A percentile compares a stretch with the other conserved stretches of the same genome.
phyloP scores from a whole-genome alignment of 2,888 invertebrate genomes.

The Trissolcus brochymenae region DNA sequence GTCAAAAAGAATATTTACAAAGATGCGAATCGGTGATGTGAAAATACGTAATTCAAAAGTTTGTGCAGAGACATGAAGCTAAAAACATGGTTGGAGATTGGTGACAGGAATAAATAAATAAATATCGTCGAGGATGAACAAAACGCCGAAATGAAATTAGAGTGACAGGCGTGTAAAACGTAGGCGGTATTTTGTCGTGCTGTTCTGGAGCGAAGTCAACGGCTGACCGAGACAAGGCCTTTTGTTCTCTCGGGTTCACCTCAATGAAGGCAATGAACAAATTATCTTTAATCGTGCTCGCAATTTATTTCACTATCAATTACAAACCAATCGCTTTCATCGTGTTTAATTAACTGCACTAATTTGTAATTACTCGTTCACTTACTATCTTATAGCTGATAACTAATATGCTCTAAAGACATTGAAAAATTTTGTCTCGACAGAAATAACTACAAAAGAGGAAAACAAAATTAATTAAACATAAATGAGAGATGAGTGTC shows the following conservation, averaged over 20 bases:
- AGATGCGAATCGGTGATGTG: not conserved
- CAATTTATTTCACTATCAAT: slow-evolving; percentile 46
- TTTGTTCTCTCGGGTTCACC: slow-evolving; percentile 41
- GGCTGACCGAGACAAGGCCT: slow-evolving; percentile 50
- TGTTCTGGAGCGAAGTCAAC: slow-evolving; percentile 40
- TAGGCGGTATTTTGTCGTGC: slow-evolving; percentile 43
- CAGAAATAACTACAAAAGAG: too few relatives aligned
- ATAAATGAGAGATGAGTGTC: too few relatives aligned
- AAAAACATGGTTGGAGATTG: slow-evolving; percentile 22
- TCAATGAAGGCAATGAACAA: slow-evolving; percentile 47
- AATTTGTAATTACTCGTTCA: slow-evolving; percentile 16
- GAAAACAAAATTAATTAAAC: too few relatives aligned
- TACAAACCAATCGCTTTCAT: slow-evolving; percentile 43
- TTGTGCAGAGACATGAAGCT: not conserved
- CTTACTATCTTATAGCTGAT: too few relatives aligned
- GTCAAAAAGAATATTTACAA: too few relatives aligned
- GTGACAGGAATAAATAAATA: slow-evolving; percentile 37
- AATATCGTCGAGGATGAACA: slow-evolving; percentile 21
- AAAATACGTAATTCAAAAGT: not conserved
- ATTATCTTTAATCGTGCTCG: slow-evolving; percentile 44
- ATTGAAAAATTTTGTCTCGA: too few relatives aligned
- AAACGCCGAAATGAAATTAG: slow-evolving; percentile 27
- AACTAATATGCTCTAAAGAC: too few relatives aligned
- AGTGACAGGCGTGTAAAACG: slow-evolving; percentile 35
- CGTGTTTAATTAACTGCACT: slow-evolving; percentile 33